These are phyloP conservation scores for Danio albolineatus DNA, from an alignment of 2,797 vertebrate genomes.

Conservation along the genomic window DNA sequence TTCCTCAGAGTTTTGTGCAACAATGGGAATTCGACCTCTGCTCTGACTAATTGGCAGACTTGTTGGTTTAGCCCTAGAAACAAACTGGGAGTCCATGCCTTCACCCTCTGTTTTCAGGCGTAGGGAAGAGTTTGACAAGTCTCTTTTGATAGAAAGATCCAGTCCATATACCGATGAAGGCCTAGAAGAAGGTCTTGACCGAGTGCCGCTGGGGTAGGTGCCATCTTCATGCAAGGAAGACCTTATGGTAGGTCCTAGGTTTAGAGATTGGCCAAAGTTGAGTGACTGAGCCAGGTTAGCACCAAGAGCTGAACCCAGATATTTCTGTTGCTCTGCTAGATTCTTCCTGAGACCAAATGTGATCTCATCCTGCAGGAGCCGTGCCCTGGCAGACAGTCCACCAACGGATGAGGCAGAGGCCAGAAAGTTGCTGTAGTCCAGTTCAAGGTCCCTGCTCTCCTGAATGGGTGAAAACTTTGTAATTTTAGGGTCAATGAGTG, in stretches of 20 bases:
- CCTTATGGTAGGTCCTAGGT: conserved; percentile 83
- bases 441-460: conserved; percentile 94
- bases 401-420: conserved; percentile 90
- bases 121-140: conserved; percentile 94
- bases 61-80: conserved; percentile 92
- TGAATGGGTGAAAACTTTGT: conserved; percentile 98
- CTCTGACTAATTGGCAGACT: conserved; percentile 99
- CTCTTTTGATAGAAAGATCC: conserved; percentile 95
- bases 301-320: conserved; percentile 86
- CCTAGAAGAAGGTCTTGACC: conserved; percentile 94
- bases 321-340: conserved; percentile 97
- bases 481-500: conserved; percentile 92
- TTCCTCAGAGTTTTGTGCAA: conserved; percentile 98
- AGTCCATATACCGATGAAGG: conserved; percentile 98
- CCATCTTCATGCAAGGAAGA: conserved; percentile 91
- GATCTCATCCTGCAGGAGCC: conserved; percentile 96
- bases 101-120: conserved; percentile 94
- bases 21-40: conserved; percentile 95
- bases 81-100: conserved; percentile 91
- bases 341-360: conserved; percentile 97
- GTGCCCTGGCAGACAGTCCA: conserved; percentile 91
- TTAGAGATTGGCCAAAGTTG: conserved; percentile 85
- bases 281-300: conserved; percentile 87
- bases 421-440: conserved; percentile 92
- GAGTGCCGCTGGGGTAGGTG: conserved; percentile 90